phyloP scores from a whole-genome alignment of 2,113 vertebrate genomes.

The Bagarius yarrelli region DNA sequence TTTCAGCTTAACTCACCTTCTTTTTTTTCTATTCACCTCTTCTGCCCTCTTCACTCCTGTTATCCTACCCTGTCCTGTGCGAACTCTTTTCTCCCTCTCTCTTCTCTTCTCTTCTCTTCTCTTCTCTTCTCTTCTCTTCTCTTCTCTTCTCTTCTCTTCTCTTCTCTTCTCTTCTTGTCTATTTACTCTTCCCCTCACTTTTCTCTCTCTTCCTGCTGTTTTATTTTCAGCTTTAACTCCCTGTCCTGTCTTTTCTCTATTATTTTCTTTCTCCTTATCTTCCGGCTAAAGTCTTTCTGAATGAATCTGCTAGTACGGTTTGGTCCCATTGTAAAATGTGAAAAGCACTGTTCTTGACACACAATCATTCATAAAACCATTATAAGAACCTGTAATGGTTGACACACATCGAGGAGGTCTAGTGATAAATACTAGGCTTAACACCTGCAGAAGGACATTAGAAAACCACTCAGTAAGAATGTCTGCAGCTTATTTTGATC shows the following conservation, averaged over 20 bases:
- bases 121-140: not conserved
- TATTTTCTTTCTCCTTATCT: too few relatives aligned
- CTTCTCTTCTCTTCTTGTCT: not conserved
- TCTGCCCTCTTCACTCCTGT: not conserved
- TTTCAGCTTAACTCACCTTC: not conserved
- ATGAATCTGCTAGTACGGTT: not conserved
- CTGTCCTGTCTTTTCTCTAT: not conserved
- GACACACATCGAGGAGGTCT: slow-evolving; percentile 23
- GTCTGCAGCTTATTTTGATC: not conserved
- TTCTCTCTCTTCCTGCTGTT: not conserved
- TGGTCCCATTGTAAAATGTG: not conserved
- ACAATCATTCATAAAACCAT: slow-evolving; percentile 41
- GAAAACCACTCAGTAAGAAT: slow-evolving; percentile 22
- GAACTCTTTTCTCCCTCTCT: not conserved
- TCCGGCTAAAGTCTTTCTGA: not conserved
- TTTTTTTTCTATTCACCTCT: not conserved
- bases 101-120: not conserved
- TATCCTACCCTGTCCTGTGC: not conserved
- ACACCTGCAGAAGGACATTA: slow-evolving; percentile 12
- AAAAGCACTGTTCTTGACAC: slow-evolving; percentile 8
- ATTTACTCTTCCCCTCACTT: too few relatives aligned
- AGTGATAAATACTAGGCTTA: slow-evolving; percentile 31
- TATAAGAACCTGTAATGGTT: slow-evolving; percentile 25
- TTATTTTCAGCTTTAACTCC: not conserved
- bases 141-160: not conserved